Evolutionary conservation across 1,140 invertebrate genomes (phyloP).

Genomic region (Micrasema minimum): DNA sequence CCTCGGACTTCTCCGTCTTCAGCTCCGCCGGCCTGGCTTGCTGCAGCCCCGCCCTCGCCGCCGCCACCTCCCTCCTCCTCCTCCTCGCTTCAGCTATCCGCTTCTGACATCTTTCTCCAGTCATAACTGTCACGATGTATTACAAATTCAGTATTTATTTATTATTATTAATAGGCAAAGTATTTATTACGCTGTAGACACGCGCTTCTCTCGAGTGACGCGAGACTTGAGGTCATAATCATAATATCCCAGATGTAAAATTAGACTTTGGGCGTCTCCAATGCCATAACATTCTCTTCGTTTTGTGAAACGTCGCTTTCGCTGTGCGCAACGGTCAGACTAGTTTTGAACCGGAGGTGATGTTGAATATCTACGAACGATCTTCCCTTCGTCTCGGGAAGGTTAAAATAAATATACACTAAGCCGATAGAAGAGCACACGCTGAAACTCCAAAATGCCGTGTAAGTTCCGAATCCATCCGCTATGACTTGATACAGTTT

Average conservation of each 20-base stretch:
- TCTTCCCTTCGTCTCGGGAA: conserved; percentile 88
- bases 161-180: conserved; percentile 29
- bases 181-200: conserved; percentile 22
- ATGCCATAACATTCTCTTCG: neutral
- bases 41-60: neutral
- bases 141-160: conserved; percentile 43
- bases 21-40: conserved; percentile 48
- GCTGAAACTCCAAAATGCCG: conserved; percentile 80
- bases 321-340: conserved; percentile 51
- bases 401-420: conserved; percentile 71
- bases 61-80: neutral
- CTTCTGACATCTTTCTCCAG: neutral
- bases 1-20: conserved; percentile 63
- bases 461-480: conserved; percentile 72
- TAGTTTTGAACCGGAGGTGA: conserved; percentile 57
- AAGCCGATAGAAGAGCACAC: conserved; percentile 72
- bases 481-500: conserved; percentile 77
- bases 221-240: conserved; percentile 5
- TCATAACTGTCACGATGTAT: conserved; percentile 19
- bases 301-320: conserved; percentile 26
- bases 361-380: conserved; percentile 70
- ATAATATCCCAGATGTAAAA: conserved; percentile 10
- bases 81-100: neutral
- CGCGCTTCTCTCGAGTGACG: conserved; percentile 1
- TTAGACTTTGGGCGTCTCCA: conserved; percentile 23